These are phyloP conservation scores for Beaufortia kweichowensis DNA, from an alignment of 2,113 vertebrate genomes.

Conservation along the genomic window DNA sequence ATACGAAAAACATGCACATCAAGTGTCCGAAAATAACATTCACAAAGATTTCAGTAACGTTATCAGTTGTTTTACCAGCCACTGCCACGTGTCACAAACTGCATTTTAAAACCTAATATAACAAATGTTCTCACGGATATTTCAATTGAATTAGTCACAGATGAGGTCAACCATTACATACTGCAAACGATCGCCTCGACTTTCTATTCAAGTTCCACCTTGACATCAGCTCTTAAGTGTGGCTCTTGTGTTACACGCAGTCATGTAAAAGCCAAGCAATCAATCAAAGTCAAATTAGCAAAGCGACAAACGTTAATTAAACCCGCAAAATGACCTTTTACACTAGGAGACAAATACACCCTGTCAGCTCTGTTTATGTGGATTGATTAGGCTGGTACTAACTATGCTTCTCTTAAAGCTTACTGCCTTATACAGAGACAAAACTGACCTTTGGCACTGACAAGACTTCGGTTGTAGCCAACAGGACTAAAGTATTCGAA, in stretches of 20 bases:
- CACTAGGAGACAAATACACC: slow-evolving; percentile 59
- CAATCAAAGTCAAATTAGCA: slow-evolving; percentile 73
- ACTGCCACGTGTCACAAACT: too few species aligned
- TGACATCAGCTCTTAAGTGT: slow-evolving; percentile 18
- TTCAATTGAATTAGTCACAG: background rate
- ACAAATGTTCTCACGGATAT: background rate
- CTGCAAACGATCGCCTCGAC: background rate
- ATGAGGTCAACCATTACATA: slow-evolving; percentile 1
- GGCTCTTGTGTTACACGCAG: slow-evolving; percentile 50
- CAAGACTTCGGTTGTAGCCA: slow-evolving; percentile 92
- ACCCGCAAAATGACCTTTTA: slow-evolving; percentile 73
- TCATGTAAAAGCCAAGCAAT: slow-evolving; percentile 59
- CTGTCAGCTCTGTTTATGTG: slow-evolving; percentile 62
- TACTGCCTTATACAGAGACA: background rate
- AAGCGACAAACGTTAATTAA: slow-evolving; percentile 71
- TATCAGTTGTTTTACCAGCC: too few species aligned
- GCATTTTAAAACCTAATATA: background rate
- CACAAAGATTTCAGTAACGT: too few species aligned
- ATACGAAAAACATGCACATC: background rate
- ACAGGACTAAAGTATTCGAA: slow-evolving; percentile 97
- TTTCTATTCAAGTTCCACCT: slow-evolving; percentile 26
- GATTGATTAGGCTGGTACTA: slow-evolving; percentile 64
- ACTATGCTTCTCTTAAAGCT: slow-evolving; percentile 18
- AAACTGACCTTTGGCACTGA: slow-evolving; percentile 89
- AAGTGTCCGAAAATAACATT: too few species aligned